phyloP scores from a whole-genome alignment of 1,140 invertebrate genomes.

The Drosophila oshimai region DNA sequence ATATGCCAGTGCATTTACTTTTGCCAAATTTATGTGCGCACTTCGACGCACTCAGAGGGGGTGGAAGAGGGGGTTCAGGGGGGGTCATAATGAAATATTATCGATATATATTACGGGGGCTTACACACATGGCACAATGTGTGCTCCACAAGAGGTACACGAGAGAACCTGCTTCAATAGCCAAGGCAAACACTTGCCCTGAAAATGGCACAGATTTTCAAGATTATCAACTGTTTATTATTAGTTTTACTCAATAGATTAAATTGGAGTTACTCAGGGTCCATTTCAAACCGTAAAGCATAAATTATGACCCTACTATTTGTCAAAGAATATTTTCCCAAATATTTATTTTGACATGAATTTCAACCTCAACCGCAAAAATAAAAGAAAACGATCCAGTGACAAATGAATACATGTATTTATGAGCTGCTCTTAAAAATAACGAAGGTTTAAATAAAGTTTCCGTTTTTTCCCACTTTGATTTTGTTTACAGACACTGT shows the following conservation, averaged over 20 bases:
- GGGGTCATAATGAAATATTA: conserved; percentile 73
- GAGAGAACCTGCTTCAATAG: neutral
- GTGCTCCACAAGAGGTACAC: conserved; percentile 5
- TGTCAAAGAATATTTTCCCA: neutral
- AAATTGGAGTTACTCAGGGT: no score
- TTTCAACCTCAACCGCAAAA: neutral
- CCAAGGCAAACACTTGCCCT: conserved; percentile 15
- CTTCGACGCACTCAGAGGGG: conserved; percentile 50
- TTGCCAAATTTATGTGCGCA: conserved; percentile 69
- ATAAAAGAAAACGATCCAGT: neutral
- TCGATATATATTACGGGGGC: conserved; percentile 72
- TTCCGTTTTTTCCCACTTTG: neutral
- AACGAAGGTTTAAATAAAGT: neutral
- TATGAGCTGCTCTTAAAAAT: conserved; percentile 5
- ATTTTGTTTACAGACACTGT: conserved; percentile 30
- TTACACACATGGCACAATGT: conserved; percentile 51
- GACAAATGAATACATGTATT: conserved; percentile 26
- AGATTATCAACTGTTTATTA: conserved; percentile 36
- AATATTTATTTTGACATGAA: neutral
- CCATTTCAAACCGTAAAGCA: neutral
- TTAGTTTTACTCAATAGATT: conserved; percentile 36
- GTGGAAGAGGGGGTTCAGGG: neutral
- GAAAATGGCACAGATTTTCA: conserved; percentile 9
- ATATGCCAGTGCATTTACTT: conserved; percentile 78
- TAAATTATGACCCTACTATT: neutral